Evolutionary conservation across 1,140 invertebrate genomes (phyloP), one percentile per base, ranked within the genome.

Genomic region (Zaprionus lachaisei): DNA sequence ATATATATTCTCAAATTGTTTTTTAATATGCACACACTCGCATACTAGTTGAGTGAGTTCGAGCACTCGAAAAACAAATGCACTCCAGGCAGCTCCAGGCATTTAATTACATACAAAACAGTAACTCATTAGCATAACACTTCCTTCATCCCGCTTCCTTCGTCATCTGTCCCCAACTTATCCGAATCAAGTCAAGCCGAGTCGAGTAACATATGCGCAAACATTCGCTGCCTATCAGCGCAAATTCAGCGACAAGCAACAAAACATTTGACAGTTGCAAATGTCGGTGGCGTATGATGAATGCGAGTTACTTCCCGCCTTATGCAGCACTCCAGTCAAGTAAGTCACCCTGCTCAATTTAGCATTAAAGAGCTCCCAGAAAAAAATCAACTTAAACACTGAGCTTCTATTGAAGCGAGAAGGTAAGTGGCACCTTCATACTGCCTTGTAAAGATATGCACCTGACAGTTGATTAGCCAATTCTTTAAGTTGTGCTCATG

Each of bases 101-200:
- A 56, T 58, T 72, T 65, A 61, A 55, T 63, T 77, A 58, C 54
- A 72, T 57, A 58, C 68, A 34, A 47, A 62, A 73, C 83, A 73
- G 82, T 86, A 86, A 87, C 83, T 83, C 83, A 87, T 86, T 87
- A 86, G 86, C 83, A 86, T 87, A 87, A 86, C 83, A 86, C 72
- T 85, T 64, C 41, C 58, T 15, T 34, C 31, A 11, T 34, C 9
- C 31, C 31, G 6, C 26, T 51, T 20, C 24, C 60, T 17, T 14
- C 20, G 49, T n/a, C 41, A 60, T 38, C 41, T 31, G 28, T 20
- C 28, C 51, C 2, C 28, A 38, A 44, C n/a, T 69, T 47, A 17
- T 20, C 7, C 11, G 5, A 60, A 31, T 37, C 28, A 62, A 77
- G 66, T 68, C 51, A 34, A 34, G 83, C 2, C 7, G 28, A 56